Evolutionary conservation across 2,888 invertebrate species (phyloP), one percentile per base, ranked within the genome.

Genomic region (Napeogenes inachia): DNA sequence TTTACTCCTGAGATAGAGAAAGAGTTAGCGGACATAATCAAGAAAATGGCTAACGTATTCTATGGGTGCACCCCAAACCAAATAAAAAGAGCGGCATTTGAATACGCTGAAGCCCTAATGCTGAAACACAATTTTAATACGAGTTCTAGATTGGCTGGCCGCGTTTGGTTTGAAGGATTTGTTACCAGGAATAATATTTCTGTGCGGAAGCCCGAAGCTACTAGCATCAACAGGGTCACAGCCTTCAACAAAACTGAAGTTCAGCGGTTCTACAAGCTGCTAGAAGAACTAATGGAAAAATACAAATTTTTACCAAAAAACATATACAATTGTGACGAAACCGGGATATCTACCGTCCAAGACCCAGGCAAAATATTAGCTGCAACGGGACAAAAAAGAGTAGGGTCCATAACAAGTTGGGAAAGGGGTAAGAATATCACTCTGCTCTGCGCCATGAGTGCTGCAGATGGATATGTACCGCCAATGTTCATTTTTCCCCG

Each of bases 41-140:
- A 71, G 59, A 68, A 71, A 62, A 69, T 74, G 68, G 70, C 72
- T 8, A 72, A 72, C 58, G 62, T 71, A 55, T 73, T 73, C 55
- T 72, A 73, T 60, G 72, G 73, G 45, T 71, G 67, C 56, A 73
- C 71, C 13, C 56, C 70, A 45, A 68, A 63, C 47, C 66, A 73
- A 70, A 64, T 73, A 32, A 71, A 63, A 69, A 71, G 50, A 68
- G 61, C 60, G 3, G 71, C 70, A 42, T 69, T 63, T 50, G 47
- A 55, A 60, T 65, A 60, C 33, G 62, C 65, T 33, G 65, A 62
- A 64, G 64, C 47, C 56, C 62, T 59, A 53, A 58, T 63, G 13
- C 12, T 62, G 30, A 66, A 59, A 50, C 64, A 70, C 62, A 68
- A 64, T 63, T 70, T 70, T 65, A 62, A 68, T 55, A 56, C 45